These are phyloP conservation scores for Montipora sp. DNA, from an alignment of 64 coral and sea anemone genomes.

Conservation along the genomic window DNA sequence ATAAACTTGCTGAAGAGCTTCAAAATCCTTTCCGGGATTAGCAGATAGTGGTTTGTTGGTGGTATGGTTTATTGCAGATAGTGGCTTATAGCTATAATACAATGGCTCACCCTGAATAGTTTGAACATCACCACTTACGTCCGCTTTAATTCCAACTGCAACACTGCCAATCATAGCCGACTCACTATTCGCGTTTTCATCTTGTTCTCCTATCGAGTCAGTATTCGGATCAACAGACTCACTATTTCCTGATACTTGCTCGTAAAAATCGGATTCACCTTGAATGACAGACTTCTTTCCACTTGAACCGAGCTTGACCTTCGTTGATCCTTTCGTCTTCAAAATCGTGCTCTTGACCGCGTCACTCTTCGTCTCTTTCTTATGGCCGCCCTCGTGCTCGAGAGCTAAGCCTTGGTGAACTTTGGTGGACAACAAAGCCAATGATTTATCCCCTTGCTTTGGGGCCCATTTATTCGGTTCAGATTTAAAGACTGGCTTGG, in stretches of 20 bases:
- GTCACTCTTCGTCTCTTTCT: background rate
- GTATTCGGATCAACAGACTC: background rate
- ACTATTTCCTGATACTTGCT: background rate
- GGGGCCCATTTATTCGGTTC: background rate
- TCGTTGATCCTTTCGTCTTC: background rate
- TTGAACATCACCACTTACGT: background rate
- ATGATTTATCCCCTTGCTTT: background rate
- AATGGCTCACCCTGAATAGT: constrained; percentile 1
- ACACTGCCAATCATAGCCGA: background rate
- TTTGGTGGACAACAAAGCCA: background rate
- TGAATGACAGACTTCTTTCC: background rate
- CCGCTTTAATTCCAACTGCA: background rate
- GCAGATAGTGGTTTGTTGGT: background rate
- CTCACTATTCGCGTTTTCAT: background rate
- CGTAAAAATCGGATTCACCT: constrained; percentile 22
- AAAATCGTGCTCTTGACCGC: background rate
- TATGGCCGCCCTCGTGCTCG: background rate
- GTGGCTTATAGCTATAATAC: background rate
- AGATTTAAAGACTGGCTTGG: background rate
- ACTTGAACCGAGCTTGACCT: background rate
- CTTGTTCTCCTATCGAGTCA: background rate
- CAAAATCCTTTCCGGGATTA: background rate
- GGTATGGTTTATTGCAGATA: background rate
- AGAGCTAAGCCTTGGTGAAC: background rate
- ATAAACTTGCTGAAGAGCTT: no score